A percentile compares a stretch with the other conserved stretches of the same genome.
phyloP scores from a whole-genome alignment of 2,113 vertebrate genomes.

The Numida meleagris region DNA sequence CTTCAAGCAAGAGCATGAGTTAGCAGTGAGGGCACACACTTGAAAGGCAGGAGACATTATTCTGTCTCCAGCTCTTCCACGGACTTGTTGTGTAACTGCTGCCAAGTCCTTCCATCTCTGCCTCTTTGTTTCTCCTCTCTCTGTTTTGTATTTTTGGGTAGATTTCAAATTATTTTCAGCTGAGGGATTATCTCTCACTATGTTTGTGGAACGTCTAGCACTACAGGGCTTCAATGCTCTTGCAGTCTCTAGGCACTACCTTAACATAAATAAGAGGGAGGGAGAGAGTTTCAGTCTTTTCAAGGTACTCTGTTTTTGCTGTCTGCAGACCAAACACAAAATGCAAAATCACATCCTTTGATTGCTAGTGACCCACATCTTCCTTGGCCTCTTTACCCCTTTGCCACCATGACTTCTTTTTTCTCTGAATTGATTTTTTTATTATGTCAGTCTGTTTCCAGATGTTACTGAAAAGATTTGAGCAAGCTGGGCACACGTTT shows the following conservation, averaged over 20 bases:
- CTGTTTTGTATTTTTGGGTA: slow-evolving; percentile 40
- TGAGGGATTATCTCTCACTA: slow-evolving; percentile 34
- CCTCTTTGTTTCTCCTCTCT: slow-evolving; percentile 1
- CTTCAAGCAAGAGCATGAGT: neutral
- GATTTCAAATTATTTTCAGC: slow-evolving; percentile 54
- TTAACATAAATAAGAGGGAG: slow-evolving; percentile 44
- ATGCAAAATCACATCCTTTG: neutral
- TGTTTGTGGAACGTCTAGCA: slow-evolving; percentile 53
- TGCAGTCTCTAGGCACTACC: slow-evolving; percentile 8
- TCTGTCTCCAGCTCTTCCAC: slow-evolving; percentile 9
- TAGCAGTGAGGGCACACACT: neutral
- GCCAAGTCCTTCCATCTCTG: slow-evolving; percentile 8
- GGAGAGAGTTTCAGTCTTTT: slow-evolving; percentile 29
- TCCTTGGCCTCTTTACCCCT: neutral
- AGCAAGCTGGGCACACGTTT: neutral
- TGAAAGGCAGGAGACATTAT: neutral
- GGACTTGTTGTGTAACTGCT: neutral
- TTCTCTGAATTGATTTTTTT: neutral
- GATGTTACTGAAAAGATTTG: neutral
- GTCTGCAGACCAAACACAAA: neutral
- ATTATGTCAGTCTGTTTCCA: neutral
- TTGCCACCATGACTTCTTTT: neutral
- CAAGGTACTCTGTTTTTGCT: slow-evolving; percentile 9
- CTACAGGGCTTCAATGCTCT: neutral
- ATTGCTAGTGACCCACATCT: neutral